These are phyloP conservation scores for Phainopepla nitens DNA, from an alignment of 2,113 vertebrate genomes.

Conservation along the genomic window DNA sequence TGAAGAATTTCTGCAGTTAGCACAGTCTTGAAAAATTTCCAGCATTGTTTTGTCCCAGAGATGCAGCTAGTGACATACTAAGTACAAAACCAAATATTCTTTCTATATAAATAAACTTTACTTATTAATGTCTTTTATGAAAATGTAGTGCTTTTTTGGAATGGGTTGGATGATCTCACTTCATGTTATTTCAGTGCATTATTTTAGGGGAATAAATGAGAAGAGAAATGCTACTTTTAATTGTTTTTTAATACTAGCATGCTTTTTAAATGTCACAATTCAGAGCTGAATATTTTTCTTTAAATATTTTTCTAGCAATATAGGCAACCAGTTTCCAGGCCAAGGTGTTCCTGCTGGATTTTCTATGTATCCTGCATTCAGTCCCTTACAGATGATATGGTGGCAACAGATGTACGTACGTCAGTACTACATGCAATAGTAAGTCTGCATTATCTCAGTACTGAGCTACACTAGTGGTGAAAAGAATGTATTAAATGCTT, in stretches of 20 bases:
- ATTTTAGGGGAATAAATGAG: neutral
- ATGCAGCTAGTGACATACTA: neutral
- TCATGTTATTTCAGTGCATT: neutral
- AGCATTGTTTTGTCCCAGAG: neutral
- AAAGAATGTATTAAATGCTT: neutral
- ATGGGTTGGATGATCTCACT: neutral
- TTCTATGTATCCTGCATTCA: constrained; percentile 80
- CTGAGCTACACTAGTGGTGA: neutral
- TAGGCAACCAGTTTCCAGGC: constrained; percentile 74
- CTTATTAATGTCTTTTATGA: neutral
- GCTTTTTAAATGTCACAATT: neutral
- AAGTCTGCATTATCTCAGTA: constrained; percentile 65
- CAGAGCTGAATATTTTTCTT: neutral
- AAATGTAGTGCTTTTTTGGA: neutral
- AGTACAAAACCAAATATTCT: neutral
- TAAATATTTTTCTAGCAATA: constrained; percentile 51
- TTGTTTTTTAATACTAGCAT: neutral
- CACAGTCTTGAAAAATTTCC: neutral
- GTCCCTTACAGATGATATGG: constrained; percentile 89
- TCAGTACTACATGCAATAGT: constrained; percentile 98
- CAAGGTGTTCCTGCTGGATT: constrained; percentile 68
- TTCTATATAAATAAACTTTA: neutral
- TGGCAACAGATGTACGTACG: constrained; percentile 97
- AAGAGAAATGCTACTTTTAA: neutral
- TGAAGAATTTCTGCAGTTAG: neutral